These are phyloP conservation scores for Geodia barretti DNA, from an alignment of 37 sponge, comb jelly and placozoan genomes.

Conservation along the genomic window DNA sequence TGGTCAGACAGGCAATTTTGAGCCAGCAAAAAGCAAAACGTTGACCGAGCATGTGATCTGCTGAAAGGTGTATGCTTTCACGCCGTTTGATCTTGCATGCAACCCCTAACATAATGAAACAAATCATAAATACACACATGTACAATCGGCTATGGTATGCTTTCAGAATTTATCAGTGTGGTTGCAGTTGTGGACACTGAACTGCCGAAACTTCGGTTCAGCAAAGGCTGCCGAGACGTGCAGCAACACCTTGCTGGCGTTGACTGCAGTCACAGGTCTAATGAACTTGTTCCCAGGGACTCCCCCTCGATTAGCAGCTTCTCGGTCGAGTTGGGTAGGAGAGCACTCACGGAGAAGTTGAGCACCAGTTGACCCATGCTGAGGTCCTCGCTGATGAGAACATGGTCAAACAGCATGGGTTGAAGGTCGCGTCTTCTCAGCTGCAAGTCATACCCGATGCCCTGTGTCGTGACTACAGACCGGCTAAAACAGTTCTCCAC, in stretches of 20 bases:
- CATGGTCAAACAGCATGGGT: constrained; percentile 2
- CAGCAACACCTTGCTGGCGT: constrained; percentile 2
- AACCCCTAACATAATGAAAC: too few species aligned
- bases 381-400: constrained; percentile 32
- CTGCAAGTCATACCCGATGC: neutral
- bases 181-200: constrained; percentile 1
- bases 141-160: neutral
- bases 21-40: too few species aligned
- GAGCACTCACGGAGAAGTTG: constrained; percentile 5
- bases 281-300: constrained; percentile 37
- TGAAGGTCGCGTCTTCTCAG: neutral
- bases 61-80: too few species aligned
- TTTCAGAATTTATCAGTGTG: constrained; percentile 53
- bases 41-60: too few species aligned
- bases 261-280: constrained; percentile 2
- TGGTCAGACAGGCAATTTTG: too few species aligned
- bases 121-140: neutral
- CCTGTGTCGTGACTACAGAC: neutral
- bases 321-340: neutral
- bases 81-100: too few species aligned
- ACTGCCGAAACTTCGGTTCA: neutral
- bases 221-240: neutral
- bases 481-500: neutral
- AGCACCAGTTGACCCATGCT: constrained; percentile 16
- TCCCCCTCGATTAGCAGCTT: neutral